Conservation (phyloP, 2,113 vertebrate genomes). For the Meriones unguiculatus region DNA sequence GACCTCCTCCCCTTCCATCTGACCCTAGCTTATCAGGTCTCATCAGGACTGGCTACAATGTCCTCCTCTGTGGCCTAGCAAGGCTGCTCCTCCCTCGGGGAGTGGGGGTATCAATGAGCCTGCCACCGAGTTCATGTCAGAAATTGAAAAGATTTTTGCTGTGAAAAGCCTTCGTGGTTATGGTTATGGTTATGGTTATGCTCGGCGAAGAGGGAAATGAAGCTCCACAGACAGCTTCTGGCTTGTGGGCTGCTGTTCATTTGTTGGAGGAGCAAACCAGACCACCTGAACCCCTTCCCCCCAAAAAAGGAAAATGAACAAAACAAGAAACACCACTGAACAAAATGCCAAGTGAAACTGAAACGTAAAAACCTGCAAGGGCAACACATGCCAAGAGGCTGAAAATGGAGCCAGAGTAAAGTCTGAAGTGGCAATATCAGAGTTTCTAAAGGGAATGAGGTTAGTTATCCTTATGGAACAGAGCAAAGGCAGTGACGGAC, state of each 20-base stretch:
- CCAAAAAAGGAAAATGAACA: background rate
- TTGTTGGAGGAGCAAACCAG: background rate
- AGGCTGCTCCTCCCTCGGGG: no score
- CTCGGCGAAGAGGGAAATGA: background rate
- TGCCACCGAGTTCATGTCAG: no score
- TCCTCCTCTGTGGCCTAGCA: no score
- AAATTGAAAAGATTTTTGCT: background rate
- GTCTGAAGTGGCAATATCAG: background rate
- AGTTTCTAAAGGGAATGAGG: background rate
- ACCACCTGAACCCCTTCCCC: background rate
- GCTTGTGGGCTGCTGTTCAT: background rate
- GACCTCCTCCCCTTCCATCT: no score
- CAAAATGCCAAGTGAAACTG: background rate
- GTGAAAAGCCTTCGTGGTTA: background rate
- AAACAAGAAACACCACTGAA: background rate
- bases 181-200: background rate
- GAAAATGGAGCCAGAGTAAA: slow-evolving; percentile 16
- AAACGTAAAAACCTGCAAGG: background rate
- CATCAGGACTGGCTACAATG: no score
- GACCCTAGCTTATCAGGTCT: no score
- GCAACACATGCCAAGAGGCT: background rate
- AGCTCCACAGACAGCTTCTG: background rate
- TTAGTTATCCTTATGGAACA: background rate
- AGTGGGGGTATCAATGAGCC: no score
- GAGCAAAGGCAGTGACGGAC: background rate